Base-by-base conservation (phyloP, 2,797 vertebrate species). In the Sebastes dallii region DNA sequence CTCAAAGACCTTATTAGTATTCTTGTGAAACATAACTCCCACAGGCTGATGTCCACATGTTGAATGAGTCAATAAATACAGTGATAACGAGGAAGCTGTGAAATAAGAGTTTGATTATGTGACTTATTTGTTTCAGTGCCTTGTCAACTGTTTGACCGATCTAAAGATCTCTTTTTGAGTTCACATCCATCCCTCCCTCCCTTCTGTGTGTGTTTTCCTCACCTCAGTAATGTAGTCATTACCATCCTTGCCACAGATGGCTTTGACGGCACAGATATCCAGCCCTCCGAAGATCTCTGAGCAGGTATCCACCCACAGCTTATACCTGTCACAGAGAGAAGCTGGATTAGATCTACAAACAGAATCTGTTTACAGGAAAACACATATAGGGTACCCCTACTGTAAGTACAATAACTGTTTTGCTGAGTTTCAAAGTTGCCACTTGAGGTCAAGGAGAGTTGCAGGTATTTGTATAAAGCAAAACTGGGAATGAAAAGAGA, bases 201-300 rank as follows among this genome's bases (percentile, higher is more conserved):
- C 24, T 9, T 7, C 34, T 6, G 11, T 36, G 3, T 16, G 6
- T 12, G 7, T 39, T 52, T 62, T 22, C 46, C 95, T 96, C 93
- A 99, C 98, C 98, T 99, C 99, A 88, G 97, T 99, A 87, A 99
- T 98, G 93, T 99, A 99, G 95, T 99, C 99, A 88, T 98, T 99
- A 64, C 98, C 98, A 81, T 99, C 98, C 91, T 99, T 99, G 61
- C 99, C 99, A 82, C 99, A 98, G 34, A 99, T 97, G 88, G 98
- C 98, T 96, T 99, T 99, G 79, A 99, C 97, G 9, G 98, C 98
- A 91, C 99, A 99, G 95, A 99, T 97, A 77, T 99, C 98, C 92
- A 99, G 94, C 30, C 98, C 97, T 72, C 97, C 98, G 76, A 99
- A 99, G 81, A 99, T 97, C 88, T 98, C 97, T 36, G 98, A 97